A percentile compares a stretch with the other conserved stretches of the same genome.
Evolutionary conservation across 2,113 vertebrate species (phyloP).

Genomic region (Indri indri): DNA sequence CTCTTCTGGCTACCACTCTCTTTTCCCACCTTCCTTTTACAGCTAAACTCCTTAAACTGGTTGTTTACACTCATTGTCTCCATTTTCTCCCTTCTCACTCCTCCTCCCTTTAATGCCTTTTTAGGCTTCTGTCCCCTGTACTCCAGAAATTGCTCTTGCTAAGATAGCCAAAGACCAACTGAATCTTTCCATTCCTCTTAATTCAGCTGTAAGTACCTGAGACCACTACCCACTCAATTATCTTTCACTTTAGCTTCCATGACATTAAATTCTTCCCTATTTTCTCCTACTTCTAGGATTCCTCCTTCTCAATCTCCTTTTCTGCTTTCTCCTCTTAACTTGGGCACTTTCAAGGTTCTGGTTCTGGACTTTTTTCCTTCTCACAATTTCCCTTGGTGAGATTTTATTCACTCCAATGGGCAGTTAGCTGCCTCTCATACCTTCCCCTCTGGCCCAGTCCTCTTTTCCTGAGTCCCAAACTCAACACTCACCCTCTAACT

Average conservation of each 20-base stretch:
- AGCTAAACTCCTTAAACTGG: background rate
- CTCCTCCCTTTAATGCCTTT: background rate
- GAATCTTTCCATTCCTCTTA: background rate
- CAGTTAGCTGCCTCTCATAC: background rate
- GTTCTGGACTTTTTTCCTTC: background rate
- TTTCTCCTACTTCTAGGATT: background rate
- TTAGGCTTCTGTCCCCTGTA: background rate
- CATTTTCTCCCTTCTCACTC: conserved; percentile 4
- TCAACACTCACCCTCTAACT: background rate
- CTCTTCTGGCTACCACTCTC: background rate
- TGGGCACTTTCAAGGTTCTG: background rate
- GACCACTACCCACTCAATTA: background rate
- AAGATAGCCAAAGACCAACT: background rate
- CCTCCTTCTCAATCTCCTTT: background rate
- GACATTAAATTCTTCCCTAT: background rate
- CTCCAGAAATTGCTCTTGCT: background rate
- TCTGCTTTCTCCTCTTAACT: background rate
- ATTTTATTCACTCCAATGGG: background rate
- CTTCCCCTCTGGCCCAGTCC: background rate
- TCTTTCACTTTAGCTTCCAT: background rate
- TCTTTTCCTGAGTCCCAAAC: background rate
- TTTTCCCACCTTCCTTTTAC: background rate
- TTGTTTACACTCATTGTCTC: background rate
- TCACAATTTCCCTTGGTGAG: background rate
- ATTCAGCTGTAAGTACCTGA: background rate